These are phyloP conservation scores for Coenonympha glycerion DNA, from an alignment of 2,888 invertebrate species.

Conservation along the genomic window DNA sequence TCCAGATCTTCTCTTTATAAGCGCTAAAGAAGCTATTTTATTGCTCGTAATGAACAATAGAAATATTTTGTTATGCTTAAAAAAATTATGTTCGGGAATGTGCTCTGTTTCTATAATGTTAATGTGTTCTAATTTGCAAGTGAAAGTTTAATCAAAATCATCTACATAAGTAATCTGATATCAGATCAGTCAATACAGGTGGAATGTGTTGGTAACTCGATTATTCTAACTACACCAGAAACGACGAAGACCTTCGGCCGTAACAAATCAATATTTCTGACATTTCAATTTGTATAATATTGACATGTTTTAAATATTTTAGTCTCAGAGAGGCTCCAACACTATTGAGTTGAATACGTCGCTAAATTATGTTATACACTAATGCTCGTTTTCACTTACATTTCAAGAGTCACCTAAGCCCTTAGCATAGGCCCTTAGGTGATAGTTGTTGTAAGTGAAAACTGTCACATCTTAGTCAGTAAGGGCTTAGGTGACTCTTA, in stretches of 20 bases:
- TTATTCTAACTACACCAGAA: conserved; percentile 42
- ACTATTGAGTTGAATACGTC: not conserved
- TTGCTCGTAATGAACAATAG: too few relatives aligned
- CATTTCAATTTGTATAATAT: conserved; percentile 72
- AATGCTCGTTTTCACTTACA: too few relatives aligned
- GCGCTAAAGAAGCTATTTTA: too few relatives aligned
- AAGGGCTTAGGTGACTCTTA: too few relatives aligned
- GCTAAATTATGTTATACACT: not conserved
- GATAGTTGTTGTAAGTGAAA: too few relatives aligned
- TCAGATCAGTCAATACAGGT: conserved; percentile 14
- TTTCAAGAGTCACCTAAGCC: too few relatives aligned
- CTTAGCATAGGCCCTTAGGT: too few relatives aligned
- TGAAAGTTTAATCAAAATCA: conserved; percentile 7
- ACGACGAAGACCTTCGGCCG: conserved; percentile 38
- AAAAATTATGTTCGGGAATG: not conserved
- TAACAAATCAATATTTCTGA: conserved; percentile 69
- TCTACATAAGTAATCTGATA: not conserved
- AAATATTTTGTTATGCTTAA: too few relatives aligned
- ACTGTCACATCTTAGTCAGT: too few relatives aligned
- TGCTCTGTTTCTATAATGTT: not conserved
- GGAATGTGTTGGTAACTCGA: conserved; percentile 33
- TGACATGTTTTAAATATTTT: conserved; percentile 71
- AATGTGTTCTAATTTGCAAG: not conserved
- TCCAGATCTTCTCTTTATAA: too few relatives aligned
- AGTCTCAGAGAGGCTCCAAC: conserved; percentile 3